Evolutionary conservation across 2,113 vertebrate genomes (phyloP), one percentile per base, ranked within the genome.

Genomic region (Eulacestoma nigropectus): DNA sequence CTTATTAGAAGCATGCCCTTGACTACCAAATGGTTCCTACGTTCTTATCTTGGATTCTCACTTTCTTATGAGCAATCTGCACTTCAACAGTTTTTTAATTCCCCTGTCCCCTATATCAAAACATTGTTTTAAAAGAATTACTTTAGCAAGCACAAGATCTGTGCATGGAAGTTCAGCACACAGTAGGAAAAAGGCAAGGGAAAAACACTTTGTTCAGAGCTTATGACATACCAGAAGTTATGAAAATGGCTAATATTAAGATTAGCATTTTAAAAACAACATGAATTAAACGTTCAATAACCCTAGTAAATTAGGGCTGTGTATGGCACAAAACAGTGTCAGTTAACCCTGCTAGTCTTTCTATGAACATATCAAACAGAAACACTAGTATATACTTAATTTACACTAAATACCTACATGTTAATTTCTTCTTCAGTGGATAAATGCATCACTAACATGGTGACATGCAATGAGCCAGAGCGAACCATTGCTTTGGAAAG

Each of bases 391-490:
- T 72, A 84, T 37, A 87, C 21, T 72, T 57, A 44, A 84, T 85
- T 89, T 62, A 90, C 16, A 59, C 6, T 33, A 41, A 59, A 62
- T 95, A 98, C 99, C 98, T 98, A 99, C 99, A 93, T 65, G 78
- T 97, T 97, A 46, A 99, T 95, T 96, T 99, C 98, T 93, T 99
- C 98, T 97, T 99, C 98, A 89, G 56, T 98, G 78, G 98, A 96
- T 64, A 99, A 97, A 93, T 99, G 98, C 95, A 99, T 98, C 97
- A 99, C 98, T 17, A 99, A 97, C 49, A 99, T 98, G 4, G 99
- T 99, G 86, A 99, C 92, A 89, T 99, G 99, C 49, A 99, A 98
- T 2, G 98, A 99, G 35, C 98, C 98, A 59, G 98, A 80, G 10
- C 70, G 96, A 90, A 98, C 97, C 98, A 99, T 98, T 49, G 99